These are phyloP conservation scores for Motacilla tschutschensis DNA, from an alignment of 2,113 vertebrate species.

Conservation along the genomic window DNA sequence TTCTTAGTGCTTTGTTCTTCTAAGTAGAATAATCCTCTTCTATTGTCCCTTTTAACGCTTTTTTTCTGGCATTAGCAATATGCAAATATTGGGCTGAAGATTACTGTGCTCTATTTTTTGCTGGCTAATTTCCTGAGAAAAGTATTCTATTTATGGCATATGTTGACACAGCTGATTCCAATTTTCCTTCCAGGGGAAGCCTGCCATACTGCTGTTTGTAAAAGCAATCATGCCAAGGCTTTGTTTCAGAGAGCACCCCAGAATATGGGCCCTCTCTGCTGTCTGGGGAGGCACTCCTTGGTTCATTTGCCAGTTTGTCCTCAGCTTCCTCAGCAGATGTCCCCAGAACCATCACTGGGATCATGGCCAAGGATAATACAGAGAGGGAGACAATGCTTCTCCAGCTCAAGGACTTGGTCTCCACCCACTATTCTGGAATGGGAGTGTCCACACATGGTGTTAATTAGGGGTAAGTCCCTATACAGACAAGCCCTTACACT, in stretches of 20 bases:
- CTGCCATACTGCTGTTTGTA: not conserved
- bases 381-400: not conserved
- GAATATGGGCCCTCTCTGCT: not conserved
- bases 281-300: not conserved
- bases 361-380: not conserved
- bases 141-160: conserved; percentile 31
- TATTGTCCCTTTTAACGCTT: not conserved
- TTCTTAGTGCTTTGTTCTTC: not conserved
- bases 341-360: not conserved
- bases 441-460: conserved; percentile 27
- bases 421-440: conserved; percentile 30
- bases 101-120: conserved; percentile 15
- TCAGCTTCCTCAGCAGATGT: conserved; percentile 1
- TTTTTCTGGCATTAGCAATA: not conserved
- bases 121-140: conserved; percentile 33
- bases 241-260: not conserved
- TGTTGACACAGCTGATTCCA: conserved; percentile 36
- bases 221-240: conserved; percentile 10
- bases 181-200: conserved; percentile 33
- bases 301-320: not conserved
- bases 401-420: not conserved
- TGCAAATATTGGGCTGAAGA: conserved; percentile 2
- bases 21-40: not conserved
- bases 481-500: not conserved
- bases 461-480: not conserved